These are phyloP conservation scores for Danionella dracula DNA, from an alignment of 2,797 vertebrate genomes.

Conservation along the genomic window DNA sequence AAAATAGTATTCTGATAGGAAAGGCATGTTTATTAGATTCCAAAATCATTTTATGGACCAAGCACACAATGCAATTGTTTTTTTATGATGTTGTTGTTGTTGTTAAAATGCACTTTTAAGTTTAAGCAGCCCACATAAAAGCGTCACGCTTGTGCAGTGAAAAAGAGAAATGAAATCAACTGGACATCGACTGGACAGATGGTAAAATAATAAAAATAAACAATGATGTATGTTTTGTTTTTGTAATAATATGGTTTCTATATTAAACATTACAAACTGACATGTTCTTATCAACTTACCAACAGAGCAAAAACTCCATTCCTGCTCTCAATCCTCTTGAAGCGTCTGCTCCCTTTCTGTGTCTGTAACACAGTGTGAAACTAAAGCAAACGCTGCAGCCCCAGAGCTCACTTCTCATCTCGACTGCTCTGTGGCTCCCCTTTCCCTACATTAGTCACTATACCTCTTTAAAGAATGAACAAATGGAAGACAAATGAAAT, in stretches of 20 bases:
- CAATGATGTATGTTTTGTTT: not conserved
- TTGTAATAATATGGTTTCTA: not conserved
- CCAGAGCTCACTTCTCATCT: not conserved
- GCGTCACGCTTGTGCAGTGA: no score
- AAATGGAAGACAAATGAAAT: conserved; percentile 2
- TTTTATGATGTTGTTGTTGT: no score
- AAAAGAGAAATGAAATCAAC: no score
- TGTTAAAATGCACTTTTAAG: no score
- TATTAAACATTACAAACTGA: not conserved
- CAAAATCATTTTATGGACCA: no score
- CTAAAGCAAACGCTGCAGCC: conserved; percentile 60
- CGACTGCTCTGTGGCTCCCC: not conserved
- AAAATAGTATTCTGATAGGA: not conserved
- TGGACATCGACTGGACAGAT: not conserved
- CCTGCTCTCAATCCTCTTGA: conserved; percentile 86
- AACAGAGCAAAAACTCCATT: conserved; percentile 82
- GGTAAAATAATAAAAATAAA: not conserved
- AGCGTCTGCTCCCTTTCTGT: conserved; percentile 83
- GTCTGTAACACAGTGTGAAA: conserved; percentile 78
- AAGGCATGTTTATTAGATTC: no score
- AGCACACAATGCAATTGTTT: no score
- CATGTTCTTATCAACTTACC: conserved; percentile 63
- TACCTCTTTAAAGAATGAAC: not conserved
- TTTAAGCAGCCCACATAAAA: no score
- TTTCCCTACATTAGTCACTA: not conserved